Percentiles rank a stretch among this genome's conserved stretches.
phyloP scores from a whole-genome alignment of 2,113 vertebrate genomes.

The Puma concolor region DNA sequence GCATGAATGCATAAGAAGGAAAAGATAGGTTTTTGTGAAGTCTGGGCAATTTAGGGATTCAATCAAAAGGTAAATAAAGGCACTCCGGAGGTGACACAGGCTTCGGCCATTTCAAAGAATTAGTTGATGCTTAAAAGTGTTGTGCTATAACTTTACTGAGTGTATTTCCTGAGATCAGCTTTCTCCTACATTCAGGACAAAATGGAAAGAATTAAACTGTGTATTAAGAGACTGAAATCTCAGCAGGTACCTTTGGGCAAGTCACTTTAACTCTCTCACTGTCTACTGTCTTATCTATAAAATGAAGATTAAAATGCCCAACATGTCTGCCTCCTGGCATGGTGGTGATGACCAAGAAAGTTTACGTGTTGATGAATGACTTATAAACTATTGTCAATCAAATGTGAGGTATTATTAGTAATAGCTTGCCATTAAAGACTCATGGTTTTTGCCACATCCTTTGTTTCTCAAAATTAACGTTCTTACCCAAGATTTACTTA shows the following conservation, averaged over 20 bases:
- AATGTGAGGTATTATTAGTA: not conserved
- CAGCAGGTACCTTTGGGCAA: not conserved
- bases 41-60: not conserved
- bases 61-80: not conserved
- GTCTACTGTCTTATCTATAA: not conserved
- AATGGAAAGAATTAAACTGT: constrained; percentile 34
- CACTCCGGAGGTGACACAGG: not conserved
- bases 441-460: not conserved
- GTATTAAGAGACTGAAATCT: not conserved
- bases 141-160: not conserved
- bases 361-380: not conserved
- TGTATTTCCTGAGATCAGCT: not conserved
- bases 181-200: not conserved
- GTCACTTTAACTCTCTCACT: not conserved
- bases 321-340: not conserved
- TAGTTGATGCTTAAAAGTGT: not conserved
- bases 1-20: not conserved
- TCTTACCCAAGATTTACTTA: not conserved
- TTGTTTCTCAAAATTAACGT: constrained; percentile 34
- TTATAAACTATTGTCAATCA: not conserved
- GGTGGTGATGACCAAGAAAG: not conserved
- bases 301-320: not conserved
- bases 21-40: not conserved
- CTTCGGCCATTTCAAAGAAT: not conserved
- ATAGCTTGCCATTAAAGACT: not conserved